These are phyloP conservation scores for Scaptomyza parva DNA, from an alignment of 2,888 invertebrate genomes.

Conservation along the genomic window DNA sequence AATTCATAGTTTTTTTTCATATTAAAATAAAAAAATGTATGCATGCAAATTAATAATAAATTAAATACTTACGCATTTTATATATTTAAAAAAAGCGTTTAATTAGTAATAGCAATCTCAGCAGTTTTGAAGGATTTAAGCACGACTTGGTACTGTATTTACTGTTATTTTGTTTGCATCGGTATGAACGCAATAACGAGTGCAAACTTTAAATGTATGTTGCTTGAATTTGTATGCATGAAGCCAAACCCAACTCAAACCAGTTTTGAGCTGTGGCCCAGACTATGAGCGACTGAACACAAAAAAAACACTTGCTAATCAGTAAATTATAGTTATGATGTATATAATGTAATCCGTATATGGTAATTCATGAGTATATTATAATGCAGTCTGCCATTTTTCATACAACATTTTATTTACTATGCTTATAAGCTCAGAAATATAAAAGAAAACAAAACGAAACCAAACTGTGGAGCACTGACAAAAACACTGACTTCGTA, in stretches of 20 bases:
- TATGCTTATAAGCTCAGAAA: constrained; percentile 11
- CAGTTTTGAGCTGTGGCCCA: constrained; percentile 55
- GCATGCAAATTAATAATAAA: constrained; percentile 11
- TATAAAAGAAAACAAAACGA: constrained; percentile 44
- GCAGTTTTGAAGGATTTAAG: constrained; percentile 5
- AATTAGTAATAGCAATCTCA: constrained; percentile 1
- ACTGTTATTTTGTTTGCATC: constrained; percentile 37
- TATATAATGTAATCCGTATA: neutral
- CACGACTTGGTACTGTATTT: constrained; percentile 15
- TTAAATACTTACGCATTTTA: constrained; percentile 51
- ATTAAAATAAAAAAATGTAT: constrained; percentile 1
- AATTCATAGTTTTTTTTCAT: neutral
- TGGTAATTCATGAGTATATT: constrained; percentile 2
- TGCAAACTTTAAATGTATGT: constrained; percentile 37
- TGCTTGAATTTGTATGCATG: constrained; percentile 36
- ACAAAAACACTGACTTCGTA: constrained; percentile 40
- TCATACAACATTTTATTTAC: constrained; percentile 25
- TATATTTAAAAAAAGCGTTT: constrained; percentile 4
- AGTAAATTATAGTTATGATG: constrained; percentile 6
- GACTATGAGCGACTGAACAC: constrained; percentile 30
- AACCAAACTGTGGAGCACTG: constrained; percentile 43
- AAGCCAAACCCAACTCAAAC: constrained; percentile 61
- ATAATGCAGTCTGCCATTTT: neutral
- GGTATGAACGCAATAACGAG: constrained; percentile 28
- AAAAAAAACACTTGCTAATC: constrained; percentile 24